A percentile compares a stretch with the other conserved stretches of the same genome.
phyloP scores from a whole-genome alignment of 2,113 vertebrate species.

The Carassius carassius region DNA sequence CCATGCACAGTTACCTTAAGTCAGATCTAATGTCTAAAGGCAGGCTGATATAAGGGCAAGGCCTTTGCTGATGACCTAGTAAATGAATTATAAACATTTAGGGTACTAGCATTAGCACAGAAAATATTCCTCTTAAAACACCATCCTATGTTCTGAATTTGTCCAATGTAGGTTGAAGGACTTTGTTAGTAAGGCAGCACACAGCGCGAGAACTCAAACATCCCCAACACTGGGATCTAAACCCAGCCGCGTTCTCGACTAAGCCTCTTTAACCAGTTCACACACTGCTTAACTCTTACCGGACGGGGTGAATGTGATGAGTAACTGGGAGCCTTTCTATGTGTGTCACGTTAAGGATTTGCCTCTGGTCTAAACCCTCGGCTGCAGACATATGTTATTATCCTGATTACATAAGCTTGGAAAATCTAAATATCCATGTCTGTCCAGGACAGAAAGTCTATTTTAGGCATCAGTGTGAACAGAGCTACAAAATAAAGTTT shows the following conservation, averaged over 20 bases:
- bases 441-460: constrained; percentile 18
- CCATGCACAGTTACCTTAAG: neutral
- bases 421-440: neutral
- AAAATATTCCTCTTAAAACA: neutral
- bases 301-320: constrained; percentile 9
- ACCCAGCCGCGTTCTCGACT: neutral
- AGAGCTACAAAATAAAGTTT: neutral
- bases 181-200: neutral
- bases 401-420: constrained; percentile 25
- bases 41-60: neutral
- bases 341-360: constrained; percentile 10
- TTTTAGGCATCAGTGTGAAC: neutral
- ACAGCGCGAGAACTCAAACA: neutral
- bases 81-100: neutral
- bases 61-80: neutral
- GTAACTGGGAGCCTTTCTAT: neutral
- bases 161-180: neutral
- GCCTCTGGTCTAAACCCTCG: neutral
- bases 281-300: neutral
- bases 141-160: neutral
- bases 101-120: neutral
- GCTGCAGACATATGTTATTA: constrained; percentile 3
- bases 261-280: constrained; percentile 28
- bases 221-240: neutral
- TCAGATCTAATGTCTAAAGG: neutral